phyloP scores from a whole-genome alignment of 2,888 invertebrate genomes.

The Parnassius smintheus region DNA sequence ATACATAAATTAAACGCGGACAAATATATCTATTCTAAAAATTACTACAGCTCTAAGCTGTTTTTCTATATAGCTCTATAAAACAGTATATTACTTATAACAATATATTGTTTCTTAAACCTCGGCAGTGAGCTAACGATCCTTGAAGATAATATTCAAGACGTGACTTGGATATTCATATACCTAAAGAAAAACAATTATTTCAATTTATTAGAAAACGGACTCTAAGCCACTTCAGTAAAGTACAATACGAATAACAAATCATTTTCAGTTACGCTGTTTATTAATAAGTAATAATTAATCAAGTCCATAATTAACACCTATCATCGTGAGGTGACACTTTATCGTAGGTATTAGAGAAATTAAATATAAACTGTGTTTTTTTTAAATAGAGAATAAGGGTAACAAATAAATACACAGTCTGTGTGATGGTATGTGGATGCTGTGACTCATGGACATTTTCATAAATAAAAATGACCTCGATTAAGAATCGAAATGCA shows the following conservation, averaged over 20 bases:
- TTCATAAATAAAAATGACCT: too few species aligned
- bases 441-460: too few species aligned
- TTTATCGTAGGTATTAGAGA: not conserved
- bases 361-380: too few species aligned
- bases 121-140: constrained; percentile 10
- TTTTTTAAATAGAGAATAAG: too few species aligned
- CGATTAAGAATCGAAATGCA: too few species aligned
- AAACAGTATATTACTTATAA: too few species aligned
- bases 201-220: not conserved
- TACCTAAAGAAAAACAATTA: constrained; percentile 7
- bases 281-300: constrained; percentile 1
- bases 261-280: not conserved
- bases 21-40: too few species aligned
- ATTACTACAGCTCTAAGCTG: not conserved
- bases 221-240: not conserved
- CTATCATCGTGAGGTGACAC: constrained; percentile 5
- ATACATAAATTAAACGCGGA: too few species aligned
- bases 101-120: not conserved
- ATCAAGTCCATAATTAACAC: not conserved
- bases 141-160: constrained; percentile 15
- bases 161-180: constrained; percentile 15
- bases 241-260: not conserved
- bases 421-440: too few species aligned
- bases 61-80: too few species aligned
- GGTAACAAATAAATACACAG: too few species aligned